phyloP scores from a whole-genome alignment of 2,797 vertebrate species.

The Brachymystax lenok region DNA sequence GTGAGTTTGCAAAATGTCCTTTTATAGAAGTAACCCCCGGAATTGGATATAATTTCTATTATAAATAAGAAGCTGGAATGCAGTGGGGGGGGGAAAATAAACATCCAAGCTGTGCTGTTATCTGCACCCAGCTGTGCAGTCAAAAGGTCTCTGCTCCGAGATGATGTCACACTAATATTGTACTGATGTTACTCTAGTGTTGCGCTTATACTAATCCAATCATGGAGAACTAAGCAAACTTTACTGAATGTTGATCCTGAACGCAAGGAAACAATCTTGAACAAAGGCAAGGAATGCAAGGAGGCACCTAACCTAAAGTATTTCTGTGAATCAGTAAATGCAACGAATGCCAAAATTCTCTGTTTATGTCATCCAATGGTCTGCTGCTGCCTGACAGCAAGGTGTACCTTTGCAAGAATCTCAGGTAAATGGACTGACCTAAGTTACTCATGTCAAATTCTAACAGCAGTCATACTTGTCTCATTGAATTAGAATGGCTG shows the following conservation, averaged over 20 bases:
- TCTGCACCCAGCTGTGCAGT: conserved; percentile 65
- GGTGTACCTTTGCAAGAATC: background rate
- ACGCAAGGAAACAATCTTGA: conserved; percentile 8
- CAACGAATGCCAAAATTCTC: no score
- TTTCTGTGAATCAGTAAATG: background rate
- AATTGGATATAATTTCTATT: conserved; percentile 67
- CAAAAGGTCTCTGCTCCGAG: conserved; percentile 51
- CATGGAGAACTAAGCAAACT: conserved; percentile 27
- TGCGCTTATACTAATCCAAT: conserved; percentile 38
- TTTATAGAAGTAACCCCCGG: conserved; percentile 73
- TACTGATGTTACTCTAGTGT: conserved; percentile 38
- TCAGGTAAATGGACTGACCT: conserved; percentile 6
- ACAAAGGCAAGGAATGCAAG: no score
- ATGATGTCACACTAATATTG: conserved; percentile 65
- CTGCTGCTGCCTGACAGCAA: background rate
- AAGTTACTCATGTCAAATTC: background rate
- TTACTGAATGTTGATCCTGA: conserved; percentile 24
- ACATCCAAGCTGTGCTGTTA: conserved; percentile 62
- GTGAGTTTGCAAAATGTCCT: conserved; percentile 59
- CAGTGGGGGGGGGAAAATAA: conserved; percentile 63
- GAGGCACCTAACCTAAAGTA: background rate
- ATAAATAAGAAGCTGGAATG: conserved; percentile 74
- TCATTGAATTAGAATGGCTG: background rate
- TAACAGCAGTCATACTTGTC: conserved; percentile 11
- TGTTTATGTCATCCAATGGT: background rate